These are phyloP conservation scores for Hemiprocne comata DNA, from an alignment of 2,113 vertebrate genomes.

Conservation along the genomic window DNA sequence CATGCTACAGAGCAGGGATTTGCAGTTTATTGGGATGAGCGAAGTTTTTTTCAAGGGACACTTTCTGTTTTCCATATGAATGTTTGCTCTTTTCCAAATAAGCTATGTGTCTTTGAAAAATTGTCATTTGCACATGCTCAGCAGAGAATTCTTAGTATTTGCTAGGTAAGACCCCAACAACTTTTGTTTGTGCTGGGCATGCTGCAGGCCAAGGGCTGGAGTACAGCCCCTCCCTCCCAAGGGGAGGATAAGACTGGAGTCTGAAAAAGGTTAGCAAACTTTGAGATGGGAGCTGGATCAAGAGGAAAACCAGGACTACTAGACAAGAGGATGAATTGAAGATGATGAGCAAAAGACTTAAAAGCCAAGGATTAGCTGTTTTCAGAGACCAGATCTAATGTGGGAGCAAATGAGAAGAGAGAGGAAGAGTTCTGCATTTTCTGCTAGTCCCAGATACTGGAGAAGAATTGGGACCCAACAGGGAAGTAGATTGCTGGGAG, in stretches of 20 bases:
- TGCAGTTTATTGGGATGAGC: background rate
- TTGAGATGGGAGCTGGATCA: background rate
- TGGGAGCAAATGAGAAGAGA: background rate
- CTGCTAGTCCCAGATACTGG: background rate
- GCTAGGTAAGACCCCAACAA: background rate
- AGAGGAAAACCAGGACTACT: background rate
- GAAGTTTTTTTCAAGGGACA: background rate
- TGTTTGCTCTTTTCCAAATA: background rate
- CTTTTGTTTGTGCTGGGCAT: background rate
- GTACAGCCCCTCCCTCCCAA: too few species aligned
- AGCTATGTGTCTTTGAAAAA: background rate
- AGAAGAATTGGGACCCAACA: background rate
- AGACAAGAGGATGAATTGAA: background rate
- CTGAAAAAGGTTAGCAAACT: background rate
- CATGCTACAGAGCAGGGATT: background rate
- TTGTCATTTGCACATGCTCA: background rate
- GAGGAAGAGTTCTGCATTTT: background rate
- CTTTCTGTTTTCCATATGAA: background rate
- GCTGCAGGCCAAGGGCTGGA: background rate
- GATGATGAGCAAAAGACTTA: background rate
- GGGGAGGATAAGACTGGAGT: background rate
- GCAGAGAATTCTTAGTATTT: background rate
- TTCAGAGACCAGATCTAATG: background rate
- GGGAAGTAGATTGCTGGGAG: background rate
- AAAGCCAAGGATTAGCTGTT: background rate